A percentile compares a stretch with the other conserved stretches of the same genome.
Conservation (phyloP, 1,140 invertebrate species). For the Papilio helenus region DNA sequence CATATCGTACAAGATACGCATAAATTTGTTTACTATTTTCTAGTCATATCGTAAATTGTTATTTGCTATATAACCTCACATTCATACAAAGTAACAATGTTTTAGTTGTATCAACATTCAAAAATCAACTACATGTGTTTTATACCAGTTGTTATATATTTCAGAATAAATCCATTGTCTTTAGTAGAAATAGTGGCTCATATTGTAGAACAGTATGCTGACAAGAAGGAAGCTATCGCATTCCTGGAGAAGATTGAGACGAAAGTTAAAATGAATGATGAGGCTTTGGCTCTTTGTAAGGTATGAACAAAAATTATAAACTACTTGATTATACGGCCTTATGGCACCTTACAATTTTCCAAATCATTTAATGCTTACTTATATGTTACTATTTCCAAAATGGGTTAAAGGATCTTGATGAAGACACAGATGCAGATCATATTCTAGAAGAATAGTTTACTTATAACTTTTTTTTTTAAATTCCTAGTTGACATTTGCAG, state of each 20-base stretch:
- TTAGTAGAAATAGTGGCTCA: slow-evolving; percentile 93
- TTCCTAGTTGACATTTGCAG: too few relatives aligned
- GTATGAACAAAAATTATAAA: slow-evolving; percentile 66
- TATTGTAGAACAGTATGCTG: slow-evolving; percentile 91
- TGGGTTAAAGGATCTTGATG: too few relatives aligned
- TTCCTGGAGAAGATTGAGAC: slow-evolving; percentile 94
- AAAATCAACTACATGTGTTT: background rate
- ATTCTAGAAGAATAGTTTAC: too few relatives aligned
- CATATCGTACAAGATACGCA: background rate
- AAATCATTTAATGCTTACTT: too few relatives aligned
- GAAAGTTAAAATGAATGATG: slow-evolving; percentile 94
- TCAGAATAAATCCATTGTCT: slow-evolving; percentile 96
- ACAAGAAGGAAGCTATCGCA: slow-evolving; percentile 91
- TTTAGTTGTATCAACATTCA: background rate
- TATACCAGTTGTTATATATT: slow-evolving; percentile 57
- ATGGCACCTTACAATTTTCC: too few relatives aligned
- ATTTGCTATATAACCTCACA: slow-evolving; percentile 23
- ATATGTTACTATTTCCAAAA: too few relatives aligned
- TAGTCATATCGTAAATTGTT: background rate
- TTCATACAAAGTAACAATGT: too few relatives aligned
- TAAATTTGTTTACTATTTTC: background rate
- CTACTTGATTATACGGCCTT: background rate
- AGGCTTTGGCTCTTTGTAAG: slow-evolving; percentile 93
- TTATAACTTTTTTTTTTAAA: too few relatives aligned
- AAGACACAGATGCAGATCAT: too few relatives aligned